phyloP scores from a whole-genome alignment of 2,113 vertebrate species.

The Scomber japonicus region DNA sequence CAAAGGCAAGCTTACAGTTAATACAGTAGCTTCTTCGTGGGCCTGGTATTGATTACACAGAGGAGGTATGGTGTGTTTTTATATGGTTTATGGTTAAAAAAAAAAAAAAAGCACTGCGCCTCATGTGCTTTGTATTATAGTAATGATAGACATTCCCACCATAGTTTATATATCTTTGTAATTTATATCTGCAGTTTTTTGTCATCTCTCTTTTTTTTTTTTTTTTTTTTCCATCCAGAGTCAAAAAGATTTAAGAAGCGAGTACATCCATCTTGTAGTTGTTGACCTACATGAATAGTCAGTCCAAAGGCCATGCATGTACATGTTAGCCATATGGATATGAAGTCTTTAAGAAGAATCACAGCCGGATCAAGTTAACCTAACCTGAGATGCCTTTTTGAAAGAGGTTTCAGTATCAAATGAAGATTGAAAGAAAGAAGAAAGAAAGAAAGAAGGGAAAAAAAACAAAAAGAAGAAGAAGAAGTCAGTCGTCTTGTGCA shows the following conservation, averaged over 20 bases:
- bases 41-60: conserved; percentile 78
- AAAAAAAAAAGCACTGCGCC: conserved; percentile 23
- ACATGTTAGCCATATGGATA: conserved; percentile 76
- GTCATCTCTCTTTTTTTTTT: conserved; percentile 22
- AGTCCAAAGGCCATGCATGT: conserved; percentile 58
- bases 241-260: conserved; percentile 58
- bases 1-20: conserved; percentile 70
- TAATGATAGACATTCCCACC: conserved; percentile 60
- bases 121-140: conserved; percentile 67
- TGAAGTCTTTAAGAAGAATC: conserved; percentile 73
- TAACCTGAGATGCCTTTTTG: conserved; percentile 70
- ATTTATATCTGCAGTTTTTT: conserved; percentile 57
- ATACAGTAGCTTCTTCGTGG: conserved; percentile 75
- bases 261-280: conserved; percentile 69
- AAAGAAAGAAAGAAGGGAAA: too few relatives aligned
- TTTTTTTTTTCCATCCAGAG: conserved; percentile 9
- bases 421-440: too few relatives aligned
- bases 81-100: conserved; percentile 45
- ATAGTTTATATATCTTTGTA: conserved; percentile 49
- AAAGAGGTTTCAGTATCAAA: conserved; percentile 44
- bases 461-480: background rate
- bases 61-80: conserved; percentile 56
- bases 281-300: conserved; percentile 78
- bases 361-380: conserved; percentile 70
- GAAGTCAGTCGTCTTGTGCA: background rate